Evolutionary conservation across 2,113 vertebrate genomes (phyloP), one percentile per base, ranked within the genome.

Genomic region (Corythornis vintsioides): DNA sequence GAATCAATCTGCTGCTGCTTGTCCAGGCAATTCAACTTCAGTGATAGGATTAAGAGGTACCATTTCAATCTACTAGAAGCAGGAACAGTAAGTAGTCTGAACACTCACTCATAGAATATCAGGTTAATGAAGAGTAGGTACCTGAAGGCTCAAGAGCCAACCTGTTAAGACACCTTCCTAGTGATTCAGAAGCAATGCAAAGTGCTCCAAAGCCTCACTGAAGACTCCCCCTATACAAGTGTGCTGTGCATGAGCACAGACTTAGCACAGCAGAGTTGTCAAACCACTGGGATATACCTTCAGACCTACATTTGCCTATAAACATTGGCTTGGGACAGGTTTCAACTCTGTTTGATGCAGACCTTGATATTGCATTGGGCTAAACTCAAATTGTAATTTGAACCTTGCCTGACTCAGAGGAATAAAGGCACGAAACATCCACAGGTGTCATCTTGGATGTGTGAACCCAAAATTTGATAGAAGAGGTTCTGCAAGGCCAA

Each of bases 21-120:
- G 89, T 95, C 93, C 15, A 7, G 96, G 96, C 95, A 92, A 94
- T 93, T 94, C 80, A 93, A 65, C 93, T 63, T 20, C 50, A 88
- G 86, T 35, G 88, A 86, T 64, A 92, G 90, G 95, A 96, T 92
- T 82, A 82, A 91, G 90, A 59, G 73, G 64, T 56, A 8, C 7
- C 15, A 7, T 65, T 91, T 83, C 89, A 88, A 82, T 86, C 74
- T 75, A 31, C 43, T 77, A 71, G 89, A 52, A 60, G 66, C 75
- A 71, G 76, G 70, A 75, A 11, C 31, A 50, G 90, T 45, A 55
- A 66, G 53, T 50, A 83, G 79, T 18, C 71, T 72, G 71, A 93
- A 74, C 43, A 20, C 73, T 87, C 72, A 57, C 83, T 69, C 25
- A 35, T 4, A 83, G 88, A 43, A 31, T 21, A 88, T 55, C 28